Conservation (phyloP, 37 sponge, comb jelly and placozoan species). For the Eunapius fragilis region DNA sequence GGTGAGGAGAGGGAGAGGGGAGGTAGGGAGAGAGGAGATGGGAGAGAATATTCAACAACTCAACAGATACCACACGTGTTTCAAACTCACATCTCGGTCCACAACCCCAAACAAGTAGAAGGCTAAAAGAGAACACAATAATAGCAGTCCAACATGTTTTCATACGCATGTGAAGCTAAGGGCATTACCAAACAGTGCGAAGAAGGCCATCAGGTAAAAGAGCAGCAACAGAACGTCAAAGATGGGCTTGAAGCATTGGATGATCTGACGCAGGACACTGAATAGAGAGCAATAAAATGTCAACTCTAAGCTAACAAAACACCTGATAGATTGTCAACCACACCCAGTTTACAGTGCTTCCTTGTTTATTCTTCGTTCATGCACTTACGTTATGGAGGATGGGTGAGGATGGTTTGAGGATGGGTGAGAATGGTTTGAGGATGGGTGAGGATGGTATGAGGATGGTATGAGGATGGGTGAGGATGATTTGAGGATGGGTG, state of each 20-base stretch:
- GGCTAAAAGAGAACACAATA: not conserved
- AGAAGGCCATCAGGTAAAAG: slow-evolving; percentile 55
- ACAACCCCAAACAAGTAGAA: slow-evolving; percentile 43
- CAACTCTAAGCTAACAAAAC: slow-evolving; percentile 38
- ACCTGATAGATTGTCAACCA: not conserved
- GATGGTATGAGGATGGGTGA: too few relatives aligned
- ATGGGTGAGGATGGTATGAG: too few relatives aligned
- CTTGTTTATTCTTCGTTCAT: too few relatives aligned
- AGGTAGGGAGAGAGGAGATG: too few relatives aligned
- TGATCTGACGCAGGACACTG: slow-evolving; percentile 64
- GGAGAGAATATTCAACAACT: not conserved
- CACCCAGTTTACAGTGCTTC: not conserved
- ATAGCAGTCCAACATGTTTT: not conserved
- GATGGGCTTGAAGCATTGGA: slow-evolving; percentile 56
- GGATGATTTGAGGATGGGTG: too few relatives aligned
- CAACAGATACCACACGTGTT: not conserved
- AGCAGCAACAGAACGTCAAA: slow-evolving; percentile 69
- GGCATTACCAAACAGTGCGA: slow-evolving; percentile 61
- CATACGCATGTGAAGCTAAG: not conserved
- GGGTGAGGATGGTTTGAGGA: too few relatives aligned
- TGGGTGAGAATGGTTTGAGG: too few relatives aligned
- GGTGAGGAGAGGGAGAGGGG: too few relatives aligned
- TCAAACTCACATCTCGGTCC: slow-evolving; percentile 35
- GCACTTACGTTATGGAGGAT: too few relatives aligned
- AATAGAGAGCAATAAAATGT: slow-evolving; percentile 47